Conservation (phyloP, 2,113 vertebrate species). For the Coreoperca whiteheadi region DNA sequence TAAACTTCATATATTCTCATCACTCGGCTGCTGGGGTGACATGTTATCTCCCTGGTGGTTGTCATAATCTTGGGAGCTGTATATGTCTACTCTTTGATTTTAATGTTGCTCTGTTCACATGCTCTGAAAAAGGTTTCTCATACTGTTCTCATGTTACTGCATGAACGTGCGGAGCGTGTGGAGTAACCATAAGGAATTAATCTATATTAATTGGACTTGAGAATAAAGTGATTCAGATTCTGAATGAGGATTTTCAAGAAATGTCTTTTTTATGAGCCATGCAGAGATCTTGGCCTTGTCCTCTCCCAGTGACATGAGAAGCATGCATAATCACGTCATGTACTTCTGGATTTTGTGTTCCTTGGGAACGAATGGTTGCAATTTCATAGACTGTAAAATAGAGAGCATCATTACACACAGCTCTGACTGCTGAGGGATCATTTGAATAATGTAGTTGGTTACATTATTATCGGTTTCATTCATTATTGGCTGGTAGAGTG, state of each 20-base stretch:
- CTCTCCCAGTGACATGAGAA: constrained; percentile 49
- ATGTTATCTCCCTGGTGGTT: not conserved
- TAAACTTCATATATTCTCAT: too few species aligned
- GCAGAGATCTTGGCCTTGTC: constrained; percentile 24
- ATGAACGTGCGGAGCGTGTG: not conserved
- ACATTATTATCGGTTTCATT: constrained; percentile 73
- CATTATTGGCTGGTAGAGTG: constrained; percentile 73
- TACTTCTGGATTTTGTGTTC: constrained; percentile 45
- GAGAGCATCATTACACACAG: constrained; percentile 66
- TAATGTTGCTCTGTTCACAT: not conserved
- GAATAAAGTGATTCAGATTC: constrained; percentile 28
- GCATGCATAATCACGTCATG: constrained; percentile 58
- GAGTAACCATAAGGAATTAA: not conserved
- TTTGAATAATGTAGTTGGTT: constrained; percentile 69
- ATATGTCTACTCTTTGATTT: not conserved
- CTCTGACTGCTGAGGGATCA: constrained; percentile 65
- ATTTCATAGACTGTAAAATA: constrained; percentile 62
- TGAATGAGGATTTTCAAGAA: not conserved
- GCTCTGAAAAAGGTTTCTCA: not conserved
- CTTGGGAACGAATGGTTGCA: constrained; percentile 51
- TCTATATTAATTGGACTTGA: not conserved
- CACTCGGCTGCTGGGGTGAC: not conserved
- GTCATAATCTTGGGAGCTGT: not conserved
- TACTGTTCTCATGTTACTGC: not conserved
- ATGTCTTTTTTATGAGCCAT: constrained; percentile 34